phyloP scores from a whole-genome alignment of 2,113 vertebrate species.

The Bubalus kerabau region DNA sequence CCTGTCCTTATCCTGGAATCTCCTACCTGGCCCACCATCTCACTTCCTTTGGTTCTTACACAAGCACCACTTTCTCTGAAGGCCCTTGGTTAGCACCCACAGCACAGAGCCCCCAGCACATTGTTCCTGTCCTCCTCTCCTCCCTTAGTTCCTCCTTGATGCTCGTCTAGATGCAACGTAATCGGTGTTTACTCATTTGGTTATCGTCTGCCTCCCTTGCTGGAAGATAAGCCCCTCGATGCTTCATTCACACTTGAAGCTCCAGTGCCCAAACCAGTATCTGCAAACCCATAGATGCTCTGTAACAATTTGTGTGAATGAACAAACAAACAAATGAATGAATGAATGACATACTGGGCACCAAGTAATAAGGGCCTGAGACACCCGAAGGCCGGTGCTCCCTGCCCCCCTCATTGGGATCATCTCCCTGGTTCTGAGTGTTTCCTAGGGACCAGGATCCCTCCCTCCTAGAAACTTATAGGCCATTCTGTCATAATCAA shows the following conservation, averaged over 20 bases:
- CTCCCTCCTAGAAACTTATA: background rate
- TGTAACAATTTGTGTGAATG: too few species aligned
- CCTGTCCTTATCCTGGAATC: too few species aligned
- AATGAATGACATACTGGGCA: background rate
- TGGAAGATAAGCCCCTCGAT: background rate
- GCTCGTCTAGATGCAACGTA: rapidly evolving
- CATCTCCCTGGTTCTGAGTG: background rate
- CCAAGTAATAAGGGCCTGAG: background rate
- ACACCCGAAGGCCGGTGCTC: too few species aligned
- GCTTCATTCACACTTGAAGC: background rate
- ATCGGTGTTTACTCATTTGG: too few species aligned
- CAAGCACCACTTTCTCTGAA: background rate
- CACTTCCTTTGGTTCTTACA: background rate
- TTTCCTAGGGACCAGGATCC: background rate
- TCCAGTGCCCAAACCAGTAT: background rate
- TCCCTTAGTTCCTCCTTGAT: too few species aligned
- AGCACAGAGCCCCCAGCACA: background rate
- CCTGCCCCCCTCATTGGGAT: background rate
- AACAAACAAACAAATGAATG: background rate
- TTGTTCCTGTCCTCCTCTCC: background rate
- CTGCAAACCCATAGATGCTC: background rate
- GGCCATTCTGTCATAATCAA: background rate
- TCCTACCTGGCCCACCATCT: background rate
- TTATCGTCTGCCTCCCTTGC: background rate
- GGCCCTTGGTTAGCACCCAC: background rate